Evolutionary conservation across 2,797 vertebrate species (phyloP).

Genomic region (Spheniscus humboldti): DNA sequence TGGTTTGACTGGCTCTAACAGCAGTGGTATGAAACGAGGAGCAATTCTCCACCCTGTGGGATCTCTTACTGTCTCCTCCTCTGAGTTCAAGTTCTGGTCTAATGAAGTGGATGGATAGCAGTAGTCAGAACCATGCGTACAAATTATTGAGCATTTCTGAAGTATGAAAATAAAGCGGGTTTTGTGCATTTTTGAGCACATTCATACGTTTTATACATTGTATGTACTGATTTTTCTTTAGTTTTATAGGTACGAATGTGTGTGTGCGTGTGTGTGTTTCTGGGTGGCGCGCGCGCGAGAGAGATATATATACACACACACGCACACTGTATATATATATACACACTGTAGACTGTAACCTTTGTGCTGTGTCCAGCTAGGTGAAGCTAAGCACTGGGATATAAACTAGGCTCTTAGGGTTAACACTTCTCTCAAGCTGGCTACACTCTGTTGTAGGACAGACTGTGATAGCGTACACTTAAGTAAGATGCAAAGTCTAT

Average conservation of each 20-base stretch:
- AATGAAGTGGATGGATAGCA: constrained; percentile 1
- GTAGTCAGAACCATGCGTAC: constrained; percentile 27
- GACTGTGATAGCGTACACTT: neutral
- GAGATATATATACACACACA: neutral
- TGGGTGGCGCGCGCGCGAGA: neutral
- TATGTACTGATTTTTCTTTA: constrained; percentile 70
- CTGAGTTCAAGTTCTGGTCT: neutral
- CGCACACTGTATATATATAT: neutral
- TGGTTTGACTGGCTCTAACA: neutral
- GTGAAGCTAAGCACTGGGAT: constrained; percentile 46
- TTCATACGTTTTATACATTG: constrained; percentile 71
- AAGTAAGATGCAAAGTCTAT: neutral
- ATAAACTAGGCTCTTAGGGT: neutral
- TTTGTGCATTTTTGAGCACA: constrained; percentile 79
- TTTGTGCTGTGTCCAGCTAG: constrained; percentile 7
- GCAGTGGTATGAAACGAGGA: neutral
- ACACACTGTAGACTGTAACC: constrained; percentile 7
- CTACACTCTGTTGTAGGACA: neutral
- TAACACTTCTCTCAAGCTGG: constrained; percentile 1
- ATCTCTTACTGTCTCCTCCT: neutral
- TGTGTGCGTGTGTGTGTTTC: neutral
- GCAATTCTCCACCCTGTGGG: neutral
- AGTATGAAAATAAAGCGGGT: constrained; percentile 72
- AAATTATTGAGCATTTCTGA: constrained; percentile 54
- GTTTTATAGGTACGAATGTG: constrained; percentile 36